Evolutionary conservation across 2,113 vertebrate species (phyloP), one percentile per base, ranked within the genome.

Genomic region (Phylloscopus trochilus): DNA sequence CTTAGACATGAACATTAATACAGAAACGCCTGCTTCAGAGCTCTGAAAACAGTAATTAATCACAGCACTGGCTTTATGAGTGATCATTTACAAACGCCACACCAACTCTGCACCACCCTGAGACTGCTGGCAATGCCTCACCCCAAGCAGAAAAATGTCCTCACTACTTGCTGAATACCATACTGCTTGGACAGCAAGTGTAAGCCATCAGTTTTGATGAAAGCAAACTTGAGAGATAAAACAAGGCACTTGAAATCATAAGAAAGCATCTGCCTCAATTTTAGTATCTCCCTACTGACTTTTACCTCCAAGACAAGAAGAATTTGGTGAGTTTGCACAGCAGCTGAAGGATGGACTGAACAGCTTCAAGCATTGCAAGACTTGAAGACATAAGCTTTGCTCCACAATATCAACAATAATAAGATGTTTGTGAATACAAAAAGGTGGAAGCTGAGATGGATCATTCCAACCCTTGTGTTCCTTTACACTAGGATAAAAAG

Each of bases 21-120:
- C 6, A 80, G 55, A 79, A 94, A 76, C 49, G 18, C 77, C 58
- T 89, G 47, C 35, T 92, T 63, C 73, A 77, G 75, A 86, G 35
- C 77, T 79, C 86, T 66, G 76, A 74, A 93, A 88, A 59, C 37
- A 43, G 46, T 53, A 89, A 83, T 90, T 92, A 92, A 94, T 80
- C 68, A 92, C 78, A 88, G 89, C 31, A 92, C 17, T 22, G 31
- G 8, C 46, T 75, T 84, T 89, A 78, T 31, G 46, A 62, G 26
- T 51, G 64, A 70, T 78, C 3, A 11, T 76, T 75, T 86, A 74
- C 56, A 63, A 96, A 67, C 0, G 3, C 70, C 49, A 78, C 0
- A 0, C 28, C 60, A 74, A 22, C 37, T 82, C 56, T 15, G 4
- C 31, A 53, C 28, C 46, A n/a, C 52, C 47, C 63, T 66, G 43